phyloP scores from a whole-genome alignment of 2,888 invertebrate genomes.

The Augiades crinisus region DNA sequence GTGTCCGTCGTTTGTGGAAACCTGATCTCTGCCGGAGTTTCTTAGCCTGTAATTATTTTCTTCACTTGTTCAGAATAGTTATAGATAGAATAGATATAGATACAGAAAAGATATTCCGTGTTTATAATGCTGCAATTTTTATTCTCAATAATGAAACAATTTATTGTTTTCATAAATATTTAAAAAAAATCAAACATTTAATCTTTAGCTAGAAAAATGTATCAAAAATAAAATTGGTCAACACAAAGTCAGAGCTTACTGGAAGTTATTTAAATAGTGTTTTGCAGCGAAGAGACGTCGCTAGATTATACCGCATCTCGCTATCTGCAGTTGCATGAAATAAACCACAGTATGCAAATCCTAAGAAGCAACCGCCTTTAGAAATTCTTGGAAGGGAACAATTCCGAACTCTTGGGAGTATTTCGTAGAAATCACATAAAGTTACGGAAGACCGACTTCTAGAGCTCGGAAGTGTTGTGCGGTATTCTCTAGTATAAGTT shows the following conservation, averaged over 20 bases:
- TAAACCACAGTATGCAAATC: constrained; percentile 23
- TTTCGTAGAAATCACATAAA: constrained; percentile 11
- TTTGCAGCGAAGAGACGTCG: constrained; percentile 3
- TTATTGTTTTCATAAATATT: no score
- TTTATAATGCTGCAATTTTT: no score
- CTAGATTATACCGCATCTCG: constrained; percentile 12
- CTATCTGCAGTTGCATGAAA: constrained; percentile 20
- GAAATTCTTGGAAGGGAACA: constrained; percentile 56
- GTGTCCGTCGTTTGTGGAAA: no score
- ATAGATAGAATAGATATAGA: no score
- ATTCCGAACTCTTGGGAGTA: constrained; percentile 35
- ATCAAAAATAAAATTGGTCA: neutral
- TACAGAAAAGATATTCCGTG: no score
- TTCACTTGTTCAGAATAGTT: no score
- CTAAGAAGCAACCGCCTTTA: constrained; percentile 33
- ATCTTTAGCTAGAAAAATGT: neutral
- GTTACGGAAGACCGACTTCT: neutral
- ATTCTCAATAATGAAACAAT: no score
- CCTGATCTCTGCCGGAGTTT: no score
- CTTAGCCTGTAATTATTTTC: no score
- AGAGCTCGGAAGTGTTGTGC: no score
- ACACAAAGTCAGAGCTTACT: neutral
- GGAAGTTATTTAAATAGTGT: neutral
- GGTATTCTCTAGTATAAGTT: no score
- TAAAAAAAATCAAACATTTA: no score